Base-by-base conservation (phyloP, 2,113 vertebrate species). In the Gorsachius goisagi region DNA sequence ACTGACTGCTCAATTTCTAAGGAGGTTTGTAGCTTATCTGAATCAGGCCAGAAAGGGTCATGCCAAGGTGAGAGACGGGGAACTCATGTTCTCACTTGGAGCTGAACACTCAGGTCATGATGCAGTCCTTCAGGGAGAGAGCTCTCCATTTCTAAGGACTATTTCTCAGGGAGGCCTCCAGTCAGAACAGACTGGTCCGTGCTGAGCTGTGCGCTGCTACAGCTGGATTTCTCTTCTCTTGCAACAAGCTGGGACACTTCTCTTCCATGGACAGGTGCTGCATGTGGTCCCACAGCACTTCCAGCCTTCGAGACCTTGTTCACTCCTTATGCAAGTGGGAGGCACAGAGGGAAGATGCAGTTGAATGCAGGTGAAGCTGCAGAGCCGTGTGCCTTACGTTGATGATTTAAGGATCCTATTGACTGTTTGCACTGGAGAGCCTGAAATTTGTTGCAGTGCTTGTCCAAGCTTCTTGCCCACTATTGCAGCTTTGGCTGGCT, bases 311-410 rank as follows among this genome's bases (percentile, higher is more conserved):
- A 60, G 28, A 33, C 7, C 37, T 66, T 59, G 15, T 60, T 68
- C 2, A 2, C 19, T 52, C 35, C 44, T n/a, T 49, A 3, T 16
- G 33, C 30, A 62, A 44, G 15, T 4, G 18, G 3, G 14, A 28
- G 18, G 55, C 45, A 64, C 20, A 35, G 56, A 23, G 30, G 13
- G 41, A 68, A 71, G n/a, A 18, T n/a, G 47, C 32, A 44, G 41
- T 16, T 44, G 26, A 49, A 37, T 52, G 39, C 77, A 53, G 62
- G n/a, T 39, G 53, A 72, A 55, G 27, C 30, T 75, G n/a, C 44
- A 81, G 58, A 64, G 24, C 62, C 0, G 0, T 22, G 45, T 53
- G n/a, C 44, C 50, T 37, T 59, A 6, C 23, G 16, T 12, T 4
- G 7, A 12, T 78, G 50, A 30, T 39, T 64, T 59, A 55, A 69